Conservation (phyloP, 2,113 vertebrate genomes). For the Corvus moneduloides region DNA sequence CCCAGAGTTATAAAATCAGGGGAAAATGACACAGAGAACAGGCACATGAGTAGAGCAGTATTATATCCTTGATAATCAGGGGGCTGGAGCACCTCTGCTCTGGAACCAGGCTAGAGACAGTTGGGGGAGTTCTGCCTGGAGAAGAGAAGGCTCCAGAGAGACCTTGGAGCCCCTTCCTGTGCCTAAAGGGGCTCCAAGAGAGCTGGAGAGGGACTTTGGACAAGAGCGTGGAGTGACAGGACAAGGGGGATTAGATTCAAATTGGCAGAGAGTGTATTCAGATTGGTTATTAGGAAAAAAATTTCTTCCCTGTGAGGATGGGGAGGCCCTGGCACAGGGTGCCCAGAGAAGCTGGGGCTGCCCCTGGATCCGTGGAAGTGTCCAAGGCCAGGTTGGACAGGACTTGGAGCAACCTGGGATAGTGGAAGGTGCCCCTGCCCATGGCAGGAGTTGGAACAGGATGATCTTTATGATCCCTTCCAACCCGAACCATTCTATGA, state of each 20-base stretch:
- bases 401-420: neutral
- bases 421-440: neutral
- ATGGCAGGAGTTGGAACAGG: neutral
- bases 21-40: neutral
- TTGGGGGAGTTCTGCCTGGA: neutral
- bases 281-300: neutral
- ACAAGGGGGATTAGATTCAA: neutral
- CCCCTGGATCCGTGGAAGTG: neutral
- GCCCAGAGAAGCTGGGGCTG: neutral
- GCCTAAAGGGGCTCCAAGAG: neutral
- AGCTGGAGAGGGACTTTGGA: neutral
- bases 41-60: neutral
- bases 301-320: neutral
- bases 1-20: neutral
- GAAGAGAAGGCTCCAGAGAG: neutral
- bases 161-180: neutral
- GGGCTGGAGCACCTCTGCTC: neutral
- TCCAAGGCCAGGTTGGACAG: neutral
- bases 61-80: neutral
- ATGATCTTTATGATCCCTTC: neutral
- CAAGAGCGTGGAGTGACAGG: neutral
- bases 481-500: fast-evolving
- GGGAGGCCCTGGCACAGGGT: neutral
- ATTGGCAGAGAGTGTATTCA: neutral
- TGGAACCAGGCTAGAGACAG: neutral